These are phyloP conservation scores for Torymus texanus DNA, from an alignment of 2,888 invertebrate species.

Conservation along the genomic window DNA sequence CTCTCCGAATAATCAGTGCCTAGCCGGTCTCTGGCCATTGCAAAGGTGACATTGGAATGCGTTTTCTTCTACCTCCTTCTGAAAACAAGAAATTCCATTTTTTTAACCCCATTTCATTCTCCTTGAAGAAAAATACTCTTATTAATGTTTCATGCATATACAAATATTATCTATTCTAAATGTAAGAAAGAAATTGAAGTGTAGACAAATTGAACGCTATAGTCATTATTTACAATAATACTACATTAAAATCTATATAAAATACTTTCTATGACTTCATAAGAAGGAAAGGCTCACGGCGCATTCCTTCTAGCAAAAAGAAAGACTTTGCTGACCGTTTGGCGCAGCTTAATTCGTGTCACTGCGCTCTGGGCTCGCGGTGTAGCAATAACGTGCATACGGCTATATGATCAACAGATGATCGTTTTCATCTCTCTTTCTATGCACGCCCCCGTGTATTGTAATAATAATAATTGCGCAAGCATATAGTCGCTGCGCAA, in stretches of 20 bases:
- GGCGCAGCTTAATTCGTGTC: slow-evolving; percentile 22
- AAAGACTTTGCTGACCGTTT: too few relatives aligned
- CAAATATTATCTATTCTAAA: too few relatives aligned
- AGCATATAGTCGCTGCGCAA: background rate
- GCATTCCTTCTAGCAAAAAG: too few relatives aligned
- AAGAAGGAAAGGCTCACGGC: too few relatives aligned
- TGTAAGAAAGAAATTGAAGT: too few relatives aligned
- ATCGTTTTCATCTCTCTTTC: slow-evolving; percentile 5
- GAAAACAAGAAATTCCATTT: slow-evolving; percentile 38
- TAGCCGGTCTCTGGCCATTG: slow-evolving; percentile 70
- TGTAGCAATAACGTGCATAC: background rate
- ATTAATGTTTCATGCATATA: too few relatives aligned
- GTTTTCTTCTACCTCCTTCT: slow-evolving; percentile 54
- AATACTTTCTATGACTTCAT: too few relatives aligned
- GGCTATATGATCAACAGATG: background rate
- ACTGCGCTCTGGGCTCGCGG: slow-evolving; percentile 11
- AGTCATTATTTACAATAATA: too few relatives aligned
- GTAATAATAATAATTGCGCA: slow-evolving; percentile 22
- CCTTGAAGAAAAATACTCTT: too few relatives aligned
- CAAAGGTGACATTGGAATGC: slow-evolving; percentile 64
- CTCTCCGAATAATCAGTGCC: slow-evolving; percentile 71
- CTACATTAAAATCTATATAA: too few relatives aligned
- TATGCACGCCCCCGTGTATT: background rate
- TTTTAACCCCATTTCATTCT: too few relatives aligned
- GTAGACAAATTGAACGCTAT: too few relatives aligned